These are phyloP conservation scores for Lymantria monacha DNA, from an alignment of 2,888 invertebrate genomes.

Conservation along the genomic window DNA sequence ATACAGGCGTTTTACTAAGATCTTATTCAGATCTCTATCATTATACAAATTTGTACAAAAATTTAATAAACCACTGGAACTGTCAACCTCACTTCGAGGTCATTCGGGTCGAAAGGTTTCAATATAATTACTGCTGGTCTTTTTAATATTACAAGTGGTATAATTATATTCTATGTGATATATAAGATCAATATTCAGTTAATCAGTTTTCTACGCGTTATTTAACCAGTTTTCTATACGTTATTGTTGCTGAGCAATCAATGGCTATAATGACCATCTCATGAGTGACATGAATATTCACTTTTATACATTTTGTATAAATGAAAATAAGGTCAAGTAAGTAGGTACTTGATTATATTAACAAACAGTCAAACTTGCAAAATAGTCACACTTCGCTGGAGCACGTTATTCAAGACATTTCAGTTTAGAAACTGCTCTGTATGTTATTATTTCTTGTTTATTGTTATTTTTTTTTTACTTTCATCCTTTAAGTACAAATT, in stretches of 20 bases:
- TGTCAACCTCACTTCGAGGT: no score
- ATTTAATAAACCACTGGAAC: no score
- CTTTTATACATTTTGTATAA: conserved; percentile 29
- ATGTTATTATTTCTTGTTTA: conserved; percentile 16
- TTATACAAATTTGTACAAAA: no score
- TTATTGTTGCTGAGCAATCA: no score
- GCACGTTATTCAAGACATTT: conserved; percentile 45
- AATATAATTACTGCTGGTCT: no score
- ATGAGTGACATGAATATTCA: conserved; percentile 16
- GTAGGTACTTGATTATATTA: conserved; percentile 32
- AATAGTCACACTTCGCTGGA: conserved; percentile 51
- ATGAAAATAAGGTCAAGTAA: conserved; percentile 31
- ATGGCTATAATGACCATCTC: neutral
- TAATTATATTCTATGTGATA: no score
- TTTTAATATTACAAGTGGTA: no score
- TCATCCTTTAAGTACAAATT: conserved; percentile 12
- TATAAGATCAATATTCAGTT: no score
- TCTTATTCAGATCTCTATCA: no score
- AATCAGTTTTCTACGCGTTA: no score
- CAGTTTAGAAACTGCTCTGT: conserved; percentile 34
- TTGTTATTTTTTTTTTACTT: conserved; percentile 17
- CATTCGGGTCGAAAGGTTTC: no score
- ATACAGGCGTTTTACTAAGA: conserved; percentile 6
- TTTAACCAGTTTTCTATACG: no score
- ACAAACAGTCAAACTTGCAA: conserved; percentile 41